Percentiles rank a stretch among this genome's conserved stretches.
phyloP scores from a whole-genome alignment of 2,797 vertebrate genomes.

The Oryzias sinensis region DNA sequence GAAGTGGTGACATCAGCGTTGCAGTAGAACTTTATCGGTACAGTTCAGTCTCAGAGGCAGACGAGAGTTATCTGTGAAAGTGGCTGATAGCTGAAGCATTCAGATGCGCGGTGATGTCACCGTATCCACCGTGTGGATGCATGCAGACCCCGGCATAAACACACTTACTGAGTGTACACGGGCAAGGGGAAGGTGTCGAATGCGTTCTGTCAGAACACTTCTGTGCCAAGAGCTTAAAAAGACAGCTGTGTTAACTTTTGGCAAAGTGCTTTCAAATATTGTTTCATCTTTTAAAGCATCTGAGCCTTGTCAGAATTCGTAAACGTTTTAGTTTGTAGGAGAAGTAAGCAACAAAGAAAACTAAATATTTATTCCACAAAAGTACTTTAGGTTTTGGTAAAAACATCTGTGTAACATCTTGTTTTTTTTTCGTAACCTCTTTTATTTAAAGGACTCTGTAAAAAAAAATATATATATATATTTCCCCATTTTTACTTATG shows the following conservation, averaged over 20 bases:
- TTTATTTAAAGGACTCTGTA: constrained; percentile 24
- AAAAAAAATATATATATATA: constrained; percentile 31
- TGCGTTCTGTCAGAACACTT: constrained; percentile 6
- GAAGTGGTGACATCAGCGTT: constrained; percentile 53
- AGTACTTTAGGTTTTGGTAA: constrained; percentile 49
- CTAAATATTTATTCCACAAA: constrained; percentile 33
- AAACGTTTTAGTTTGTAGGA: constrained; percentile 13
- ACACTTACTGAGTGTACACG: constrained; percentile 10
- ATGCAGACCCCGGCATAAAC: constrained; percentile 34
- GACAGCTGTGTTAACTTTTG: not conserved
- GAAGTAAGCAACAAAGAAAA: constrained; percentile 2
- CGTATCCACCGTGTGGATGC: constrained; percentile 26
- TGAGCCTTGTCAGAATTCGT: constrained; percentile 24
- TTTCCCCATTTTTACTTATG: constrained; percentile 12
- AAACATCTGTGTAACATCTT: constrained; percentile 46
- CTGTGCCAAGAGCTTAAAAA: constrained; percentile 14
- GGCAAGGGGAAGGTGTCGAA: constrained; percentile 34
- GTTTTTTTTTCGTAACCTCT: constrained; percentile 5
- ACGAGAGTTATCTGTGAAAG: constrained; percentile 37
- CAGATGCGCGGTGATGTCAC: constrained; percentile 46
- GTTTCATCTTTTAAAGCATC: constrained; percentile 10
- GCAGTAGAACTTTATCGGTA: constrained; percentile 56
- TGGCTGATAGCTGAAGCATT: constrained; percentile 47
- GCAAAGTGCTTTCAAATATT: not conserved
- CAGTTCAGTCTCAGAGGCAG: constrained; percentile 16